Evolutionary conservation across 2,888 invertebrate species (phyloP).

Genomic region (Blera fallax): DNA sequence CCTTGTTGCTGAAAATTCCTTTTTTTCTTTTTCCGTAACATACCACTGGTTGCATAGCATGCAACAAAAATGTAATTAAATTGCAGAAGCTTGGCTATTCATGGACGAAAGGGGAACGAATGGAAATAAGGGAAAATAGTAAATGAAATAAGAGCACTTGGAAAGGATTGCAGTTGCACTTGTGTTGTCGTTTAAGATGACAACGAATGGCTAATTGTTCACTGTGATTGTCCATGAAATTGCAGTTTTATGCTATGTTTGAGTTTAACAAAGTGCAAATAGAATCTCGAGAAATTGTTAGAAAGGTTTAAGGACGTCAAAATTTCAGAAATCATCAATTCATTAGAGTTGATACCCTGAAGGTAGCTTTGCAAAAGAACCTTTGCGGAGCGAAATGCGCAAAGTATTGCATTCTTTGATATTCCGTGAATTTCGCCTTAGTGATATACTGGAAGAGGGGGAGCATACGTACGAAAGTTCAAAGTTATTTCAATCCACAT

Average conservation of each 20-base stretch:
- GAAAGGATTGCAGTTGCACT: conserved; percentile 5
- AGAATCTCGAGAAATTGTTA: conserved; percentile 13
- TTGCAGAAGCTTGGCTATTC: conserved; percentile 19
- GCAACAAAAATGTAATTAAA: conserved; percentile 45
- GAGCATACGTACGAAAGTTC: too few species aligned
- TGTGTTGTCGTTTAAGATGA: conserved; percentile 12
- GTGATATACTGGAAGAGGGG: too few species aligned
- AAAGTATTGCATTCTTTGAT: too few species aligned
- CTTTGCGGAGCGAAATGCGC: too few species aligned
- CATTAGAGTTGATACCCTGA: not conserved
- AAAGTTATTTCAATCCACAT: too few species aligned
- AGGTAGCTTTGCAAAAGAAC: not conserved
- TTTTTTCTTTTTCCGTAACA: not conserved
- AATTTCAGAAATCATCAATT: not conserved
- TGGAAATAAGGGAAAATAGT: not conserved
- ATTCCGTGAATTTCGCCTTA: too few species aligned
- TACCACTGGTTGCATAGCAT: conserved; percentile 41
- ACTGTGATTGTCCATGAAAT: conserved; percentile 2
- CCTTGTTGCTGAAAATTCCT: not conserved
- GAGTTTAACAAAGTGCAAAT: conserved; percentile 16
- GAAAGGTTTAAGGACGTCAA: not conserved
- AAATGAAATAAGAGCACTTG: conserved; percentile 1
- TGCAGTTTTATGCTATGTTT: conserved; percentile 12
- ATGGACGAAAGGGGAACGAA: not conserved
- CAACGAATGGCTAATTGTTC: conserved; percentile 16